Conservation (phyloP, 1,140 invertebrate species). For the Aphidius ervi region DNA sequence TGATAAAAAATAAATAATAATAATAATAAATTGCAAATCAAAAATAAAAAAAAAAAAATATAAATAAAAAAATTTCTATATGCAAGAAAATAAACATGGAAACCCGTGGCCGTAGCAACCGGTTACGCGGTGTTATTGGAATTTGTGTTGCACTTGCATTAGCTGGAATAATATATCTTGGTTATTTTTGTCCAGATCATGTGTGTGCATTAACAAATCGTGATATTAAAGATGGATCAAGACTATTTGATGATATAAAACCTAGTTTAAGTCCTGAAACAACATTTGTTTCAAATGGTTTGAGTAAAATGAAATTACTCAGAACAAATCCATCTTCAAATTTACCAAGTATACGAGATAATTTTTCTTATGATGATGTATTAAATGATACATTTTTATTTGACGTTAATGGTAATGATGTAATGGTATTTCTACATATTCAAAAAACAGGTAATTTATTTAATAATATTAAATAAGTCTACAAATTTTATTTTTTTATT, state of each 20-base stretch:
- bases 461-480: neutral
- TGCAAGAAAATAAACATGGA: conserved; percentile 39
- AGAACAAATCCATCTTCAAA: conserved; percentile 47
- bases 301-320: conserved; percentile 42
- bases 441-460: conserved; percentile 78
- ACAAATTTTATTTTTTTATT: neutral
- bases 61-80: too few species aligned
- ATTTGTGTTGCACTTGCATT: conserved; percentile 74
- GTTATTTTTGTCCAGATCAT: conserved; percentile 84
- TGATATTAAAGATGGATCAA: conserved; percentile 51
- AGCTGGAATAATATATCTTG: conserved; percentile 79
- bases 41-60: too few species aligned
- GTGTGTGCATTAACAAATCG: conserved; percentile 72
- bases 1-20: too few species aligned
- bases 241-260: conserved; percentile 41
- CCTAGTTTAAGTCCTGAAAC: conserved; percentile 53
- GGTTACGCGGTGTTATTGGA: conserved; percentile 69
- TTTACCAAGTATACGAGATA: conserved; percentile 48
- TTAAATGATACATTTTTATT: conserved; percentile 79
- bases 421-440: conserved; percentile 97
- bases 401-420: conserved; percentile 87
- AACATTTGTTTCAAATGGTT: conserved; percentile 49
- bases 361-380: conserved; percentile 71
- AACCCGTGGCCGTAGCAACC: conserved; percentile 42
- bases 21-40: too few species aligned